Percentiles rank a stretch among this genome's conserved stretches.
Conservation (phyloP, 1,140 invertebrate genomes). For the Saccostrea glomerata region DNA sequence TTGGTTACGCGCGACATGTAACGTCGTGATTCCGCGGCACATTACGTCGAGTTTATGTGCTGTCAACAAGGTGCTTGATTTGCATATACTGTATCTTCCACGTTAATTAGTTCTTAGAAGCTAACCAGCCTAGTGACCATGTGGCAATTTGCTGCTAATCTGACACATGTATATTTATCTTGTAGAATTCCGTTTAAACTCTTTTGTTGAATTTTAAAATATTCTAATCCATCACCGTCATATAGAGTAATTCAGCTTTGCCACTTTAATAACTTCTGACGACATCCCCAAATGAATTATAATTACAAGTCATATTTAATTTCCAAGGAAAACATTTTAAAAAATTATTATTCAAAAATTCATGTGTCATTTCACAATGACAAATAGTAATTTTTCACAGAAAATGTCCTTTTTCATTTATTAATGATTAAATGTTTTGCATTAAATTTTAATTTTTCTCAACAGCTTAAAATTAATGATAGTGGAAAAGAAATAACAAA, state of each 20-base stretch:
- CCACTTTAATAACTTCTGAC: slow-evolving; percentile 31
- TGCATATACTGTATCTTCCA: slow-evolving; percentile 13
- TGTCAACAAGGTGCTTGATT: slow-evolving; percentile 26
- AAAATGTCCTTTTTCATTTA: background rate
- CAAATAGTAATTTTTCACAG: slow-evolving; percentile 1
- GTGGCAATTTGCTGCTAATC: slow-evolving; percentile 30
- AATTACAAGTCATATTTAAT: slow-evolving; percentile 29
- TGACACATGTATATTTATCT: slow-evolving; percentile 23
- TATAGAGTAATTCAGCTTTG: background rate
- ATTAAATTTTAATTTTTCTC: background rate
- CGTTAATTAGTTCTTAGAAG: slow-evolving; percentile 13
- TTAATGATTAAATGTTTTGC: background rate
- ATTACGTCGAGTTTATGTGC: slow-evolving; percentile 25
- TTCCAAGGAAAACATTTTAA: background rate
- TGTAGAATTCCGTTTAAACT: background rate
- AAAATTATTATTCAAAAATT: slow-evolving; percentile 36
- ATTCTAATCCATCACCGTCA: slow-evolving; percentile 15
- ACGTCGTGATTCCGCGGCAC: slow-evolving; percentile 18
- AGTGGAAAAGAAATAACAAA: background rate
- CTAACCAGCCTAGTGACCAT: slow-evolving; percentile 17
- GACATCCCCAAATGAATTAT: slow-evolving; percentile 31
- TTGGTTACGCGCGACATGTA: background rate
- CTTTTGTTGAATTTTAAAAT: slow-evolving; percentile 29
- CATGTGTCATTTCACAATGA: background rate
- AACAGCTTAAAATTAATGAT: background rate